phyloP scores from a whole-genome alignment of 37 sponge, comb jelly and placozoan genomes.

The Haliclona indistincta region DNA sequence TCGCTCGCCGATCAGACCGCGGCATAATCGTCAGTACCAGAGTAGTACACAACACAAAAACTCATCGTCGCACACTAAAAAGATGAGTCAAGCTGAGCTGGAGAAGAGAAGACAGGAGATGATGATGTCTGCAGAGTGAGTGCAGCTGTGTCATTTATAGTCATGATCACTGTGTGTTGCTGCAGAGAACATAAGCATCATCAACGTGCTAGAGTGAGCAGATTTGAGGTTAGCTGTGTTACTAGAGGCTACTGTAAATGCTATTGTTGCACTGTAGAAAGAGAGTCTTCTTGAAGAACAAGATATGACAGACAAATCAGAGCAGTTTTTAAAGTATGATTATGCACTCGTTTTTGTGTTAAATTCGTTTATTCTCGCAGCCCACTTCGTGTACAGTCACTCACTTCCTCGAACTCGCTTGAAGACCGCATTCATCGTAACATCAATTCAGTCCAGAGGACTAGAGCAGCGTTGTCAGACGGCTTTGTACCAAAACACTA shows the following conservation, averaged over 20 bases:
- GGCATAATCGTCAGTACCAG: no score
- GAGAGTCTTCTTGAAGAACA: no score
- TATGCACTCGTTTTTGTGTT: no score
- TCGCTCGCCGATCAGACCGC: no score
- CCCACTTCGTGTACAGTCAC: constrained; percentile 59
- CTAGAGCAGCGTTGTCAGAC: constrained; percentile 53
- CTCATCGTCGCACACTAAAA: neutral
- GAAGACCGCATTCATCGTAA: constrained; percentile 79
- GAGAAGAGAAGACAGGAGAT: constrained; percentile 72
- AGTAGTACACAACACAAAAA: no score
- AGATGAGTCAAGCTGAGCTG: constrained; percentile 49
- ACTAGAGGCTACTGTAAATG: no score
- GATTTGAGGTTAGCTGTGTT: no score
- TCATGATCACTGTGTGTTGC: neutral
- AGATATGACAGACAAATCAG: no score
- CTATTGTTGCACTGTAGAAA: no score
- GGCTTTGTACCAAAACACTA: constrained; percentile 36
- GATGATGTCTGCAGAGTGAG: constrained; percentile 68
- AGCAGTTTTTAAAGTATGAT: neutral
- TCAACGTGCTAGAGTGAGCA: constrained; percentile 3
- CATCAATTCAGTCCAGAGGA: constrained; percentile 74
- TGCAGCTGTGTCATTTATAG: neutral
- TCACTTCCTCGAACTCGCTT: constrained; percentile 45
- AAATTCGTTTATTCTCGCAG: constrained; percentile 12
- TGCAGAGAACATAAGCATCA: constrained; percentile 40